A percentile compares a stretch with the other conserved stretches of the same genome.
Conservation (phyloP, 2,113 vertebrate genomes). For the Axis porcinus region DNA sequence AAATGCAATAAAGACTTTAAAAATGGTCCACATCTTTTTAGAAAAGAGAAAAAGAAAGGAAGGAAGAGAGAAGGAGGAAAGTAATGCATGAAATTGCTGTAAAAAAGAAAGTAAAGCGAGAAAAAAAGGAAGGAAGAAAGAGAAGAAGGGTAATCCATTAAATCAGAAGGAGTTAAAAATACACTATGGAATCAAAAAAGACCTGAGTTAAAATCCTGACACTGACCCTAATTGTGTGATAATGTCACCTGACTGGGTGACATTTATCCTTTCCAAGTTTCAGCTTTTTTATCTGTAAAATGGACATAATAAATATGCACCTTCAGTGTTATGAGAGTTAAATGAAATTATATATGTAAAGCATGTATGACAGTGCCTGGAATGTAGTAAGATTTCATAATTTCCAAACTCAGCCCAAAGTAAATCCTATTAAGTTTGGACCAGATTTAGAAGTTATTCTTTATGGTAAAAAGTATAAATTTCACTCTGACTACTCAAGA, state of each 20-base stretch:
- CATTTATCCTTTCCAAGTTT: background rate
- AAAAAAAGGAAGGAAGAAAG: background rate
- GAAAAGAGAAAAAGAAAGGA: too few species aligned
- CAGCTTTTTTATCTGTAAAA: background rate
- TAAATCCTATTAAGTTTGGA: background rate
- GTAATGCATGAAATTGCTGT: too few species aligned
- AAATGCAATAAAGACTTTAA: too few species aligned
- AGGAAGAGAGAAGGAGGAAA: accelerated
- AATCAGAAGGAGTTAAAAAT: background rate
- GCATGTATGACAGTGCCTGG: background rate
- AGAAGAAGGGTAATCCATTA: background rate
- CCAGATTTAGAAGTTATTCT: background rate
- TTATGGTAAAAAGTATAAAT: background rate
- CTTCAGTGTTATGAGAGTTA: background rate
- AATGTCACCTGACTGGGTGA: background rate
- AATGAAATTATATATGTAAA: background rate
- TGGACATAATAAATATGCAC: background rate
- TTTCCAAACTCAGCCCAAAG: background rate
- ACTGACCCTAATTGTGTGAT: background rate
- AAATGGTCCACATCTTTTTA: too few species aligned
- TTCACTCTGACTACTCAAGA: background rate
- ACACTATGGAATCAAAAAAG: background rate
- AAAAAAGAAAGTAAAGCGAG: too few species aligned
- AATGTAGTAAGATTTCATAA: background rate
- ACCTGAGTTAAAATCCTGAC: background rate